Evolutionary conservation across 2,888 invertebrate species (phyloP).

Genomic region (Clanis bilineata): DNA sequence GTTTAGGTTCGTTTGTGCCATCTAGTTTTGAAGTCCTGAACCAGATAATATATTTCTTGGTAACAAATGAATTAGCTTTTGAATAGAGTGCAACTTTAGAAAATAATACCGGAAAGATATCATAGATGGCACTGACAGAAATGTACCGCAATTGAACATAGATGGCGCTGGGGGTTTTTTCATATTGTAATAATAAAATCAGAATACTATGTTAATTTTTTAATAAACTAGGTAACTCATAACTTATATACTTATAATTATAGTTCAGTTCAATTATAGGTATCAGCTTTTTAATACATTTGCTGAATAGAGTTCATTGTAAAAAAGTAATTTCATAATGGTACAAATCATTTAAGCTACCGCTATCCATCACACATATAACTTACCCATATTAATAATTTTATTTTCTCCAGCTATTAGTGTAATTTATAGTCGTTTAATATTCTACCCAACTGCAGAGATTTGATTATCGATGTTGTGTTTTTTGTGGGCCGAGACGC

Average conservation of each 20-base stretch:
- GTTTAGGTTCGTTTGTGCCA: too few species aligned
- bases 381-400: conserved; percentile 39
- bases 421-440: conserved; percentile 81
- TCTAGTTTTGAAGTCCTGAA: neutral
- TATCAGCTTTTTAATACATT: too few species aligned
- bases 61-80: neutral
- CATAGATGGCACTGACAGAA: neutral
- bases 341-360: neutral
- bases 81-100: neutral
- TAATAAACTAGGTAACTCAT: too few species aligned
- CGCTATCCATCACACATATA: conserved; percentile 1
- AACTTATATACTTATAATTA: too few species aligned
- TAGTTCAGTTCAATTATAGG: too few species aligned
- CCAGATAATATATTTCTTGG: neutral
- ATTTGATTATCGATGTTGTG: conserved; percentile 74
- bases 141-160: neutral
- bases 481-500: conserved; percentile 58
- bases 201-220: too few species aligned
- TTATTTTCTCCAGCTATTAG: conserved; percentile 74
- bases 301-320: too few species aligned
- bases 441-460: conserved; percentile 64
- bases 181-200: too few species aligned
- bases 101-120: neutral
- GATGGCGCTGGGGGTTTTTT: neutral
- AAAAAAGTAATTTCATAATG: too few species aligned